These are phyloP conservation scores for Caenorhabditis sp. DNA, from an alignment of 2,888 invertebrate genomes.

Conservation along the genomic window DNA sequence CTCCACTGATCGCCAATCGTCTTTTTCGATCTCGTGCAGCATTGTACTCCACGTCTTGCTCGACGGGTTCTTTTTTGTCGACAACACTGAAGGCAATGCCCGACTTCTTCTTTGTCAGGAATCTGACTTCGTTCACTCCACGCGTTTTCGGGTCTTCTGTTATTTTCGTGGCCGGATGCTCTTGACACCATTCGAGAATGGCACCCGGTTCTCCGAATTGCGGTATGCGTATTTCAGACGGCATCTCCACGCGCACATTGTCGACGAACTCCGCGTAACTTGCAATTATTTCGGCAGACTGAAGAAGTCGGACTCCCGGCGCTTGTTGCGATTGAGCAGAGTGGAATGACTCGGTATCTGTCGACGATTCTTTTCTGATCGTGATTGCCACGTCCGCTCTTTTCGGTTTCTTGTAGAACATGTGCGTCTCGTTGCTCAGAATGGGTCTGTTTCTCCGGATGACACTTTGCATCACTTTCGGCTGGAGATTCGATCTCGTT, in stretches of 20 bases:
- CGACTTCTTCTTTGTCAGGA: conserved; percentile 19
- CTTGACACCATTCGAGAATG: conserved; percentile 56
- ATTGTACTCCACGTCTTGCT: conserved; percentile 23
- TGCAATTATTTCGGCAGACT: conserved; percentile 31
- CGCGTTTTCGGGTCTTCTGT: background rate
- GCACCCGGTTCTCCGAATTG: conserved; percentile 60
- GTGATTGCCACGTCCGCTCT: conserved; percentile 1
- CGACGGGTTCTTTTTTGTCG: conserved; percentile 37
- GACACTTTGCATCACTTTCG: conserved; percentile 64
- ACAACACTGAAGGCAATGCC: conserved; percentile 28
- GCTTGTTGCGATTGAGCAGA: conserved; percentile 57
- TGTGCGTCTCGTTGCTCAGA: conserved; percentile 23
- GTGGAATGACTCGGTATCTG: conserved; percentile 59
- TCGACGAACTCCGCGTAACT: conserved; percentile 56
- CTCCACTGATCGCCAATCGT: conserved; percentile 44
- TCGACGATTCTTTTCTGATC: conserved; percentile 6
- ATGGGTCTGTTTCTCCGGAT: conserved; percentile 31
- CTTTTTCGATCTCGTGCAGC: conserved; percentile 5
- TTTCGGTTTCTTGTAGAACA: conserved; percentile 38
- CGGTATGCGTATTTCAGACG: conserved; percentile 14
- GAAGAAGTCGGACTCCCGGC: conserved; percentile 31
- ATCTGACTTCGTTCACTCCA: conserved; percentile 49
- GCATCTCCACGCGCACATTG: conserved; percentile 41
- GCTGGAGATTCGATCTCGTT: conserved; percentile 53
- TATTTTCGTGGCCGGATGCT: conserved; percentile 35